phyloP scores from a whole-genome alignment of 2,797 vertebrate genomes.

The Pampus argenteus region DNA sequence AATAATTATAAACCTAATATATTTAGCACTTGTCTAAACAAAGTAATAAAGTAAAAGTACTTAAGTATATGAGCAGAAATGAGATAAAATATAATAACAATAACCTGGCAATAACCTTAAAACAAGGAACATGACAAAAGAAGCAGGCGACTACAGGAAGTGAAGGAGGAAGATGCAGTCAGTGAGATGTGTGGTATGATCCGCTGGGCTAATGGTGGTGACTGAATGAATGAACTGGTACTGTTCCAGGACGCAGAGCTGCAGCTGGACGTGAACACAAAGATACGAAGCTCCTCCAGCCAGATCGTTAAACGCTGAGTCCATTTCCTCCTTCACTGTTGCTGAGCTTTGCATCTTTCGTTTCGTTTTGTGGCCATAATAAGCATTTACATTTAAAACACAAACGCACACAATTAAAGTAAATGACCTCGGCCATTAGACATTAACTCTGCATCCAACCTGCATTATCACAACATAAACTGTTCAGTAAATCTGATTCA shows the following conservation, averaged over 20 bases:
- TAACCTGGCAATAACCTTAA: too few species aligned
- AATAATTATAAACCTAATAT: too few species aligned
- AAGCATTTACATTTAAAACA: not conserved
- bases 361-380: conserved; percentile 7
- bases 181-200: conserved; percentile 1
- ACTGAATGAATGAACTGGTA: conserved; percentile 11
- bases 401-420: fast-evolving
- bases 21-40: not conserved
- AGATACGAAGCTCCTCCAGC: conserved; percentile 13
- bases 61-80: not conserved
- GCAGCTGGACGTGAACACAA: conserved; percentile 15
- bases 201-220: conserved; percentile 16
- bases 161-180: not conserved
- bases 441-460: not conserved
- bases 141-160: conserved; percentile 2
- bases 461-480: not conserved
- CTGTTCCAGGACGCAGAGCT: conserved; percentile 19
- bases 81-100: not conserved
- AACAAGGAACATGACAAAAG: not conserved
- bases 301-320: conserved; percentile 46
- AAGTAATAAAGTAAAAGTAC: too few species aligned
- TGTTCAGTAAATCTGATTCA: not conserved
- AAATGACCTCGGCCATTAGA: not conserved
- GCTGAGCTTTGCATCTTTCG: conserved; percentile 33
- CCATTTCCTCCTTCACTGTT: conserved; percentile 34